Evolutionary conservation across 1,140 invertebrate genomes (phyloP).

Genomic region (Cyphomyrmex costatus): DNA sequence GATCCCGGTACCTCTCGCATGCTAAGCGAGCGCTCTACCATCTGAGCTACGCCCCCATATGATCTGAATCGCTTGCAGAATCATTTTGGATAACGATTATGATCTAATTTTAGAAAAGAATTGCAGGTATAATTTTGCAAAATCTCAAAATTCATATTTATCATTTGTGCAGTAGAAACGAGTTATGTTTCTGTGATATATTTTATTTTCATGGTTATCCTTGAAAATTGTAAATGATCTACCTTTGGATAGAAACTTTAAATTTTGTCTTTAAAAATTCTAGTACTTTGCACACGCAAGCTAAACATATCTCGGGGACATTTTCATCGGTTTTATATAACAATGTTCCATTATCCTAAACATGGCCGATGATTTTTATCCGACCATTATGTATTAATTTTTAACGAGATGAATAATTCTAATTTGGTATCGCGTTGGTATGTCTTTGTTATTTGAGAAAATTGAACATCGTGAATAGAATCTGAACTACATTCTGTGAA

Average conservation of each 20-base stretch:
- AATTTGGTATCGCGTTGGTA: neutral
- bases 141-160: neutral
- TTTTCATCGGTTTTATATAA: neutral
- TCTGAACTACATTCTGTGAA: too few species aligned
- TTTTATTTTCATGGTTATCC: neutral
- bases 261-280: conserved; percentile 2
- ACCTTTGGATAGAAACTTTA: neutral
- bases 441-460: conserved; percentile 13
- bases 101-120: conserved; percentile 31
- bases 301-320: conserved; percentile 3
- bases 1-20: conserved; percentile 95
- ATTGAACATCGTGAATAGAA: neutral
- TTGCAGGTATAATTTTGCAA: neutral
- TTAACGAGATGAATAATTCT: neutral
- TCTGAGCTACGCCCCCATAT: conserved; percentile 93
- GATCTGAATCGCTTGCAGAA: neutral
- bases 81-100: neutral
- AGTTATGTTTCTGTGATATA: neutral
- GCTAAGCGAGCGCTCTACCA: conserved; percentile 95
- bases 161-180: neutral
- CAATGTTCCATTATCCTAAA: neutral
- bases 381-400: neutral
- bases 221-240: neutral
- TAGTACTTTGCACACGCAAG: neutral
- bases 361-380: neutral